phyloP scores from a whole-genome alignment of 2,888 invertebrate species.

The Ceratothoa steindachneri region DNA sequence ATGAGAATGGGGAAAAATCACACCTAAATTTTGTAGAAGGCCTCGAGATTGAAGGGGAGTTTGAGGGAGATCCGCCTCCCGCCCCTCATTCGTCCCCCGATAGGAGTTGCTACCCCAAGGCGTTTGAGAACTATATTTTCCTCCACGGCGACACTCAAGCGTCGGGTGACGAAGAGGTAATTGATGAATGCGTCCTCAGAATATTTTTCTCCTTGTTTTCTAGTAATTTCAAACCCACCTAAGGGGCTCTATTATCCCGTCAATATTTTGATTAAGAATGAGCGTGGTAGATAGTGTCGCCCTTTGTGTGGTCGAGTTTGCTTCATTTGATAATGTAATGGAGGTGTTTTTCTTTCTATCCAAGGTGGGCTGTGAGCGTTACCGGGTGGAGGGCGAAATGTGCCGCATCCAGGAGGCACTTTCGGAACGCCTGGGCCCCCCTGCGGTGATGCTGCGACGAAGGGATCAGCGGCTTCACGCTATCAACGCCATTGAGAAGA shows the following conservation, averaged over 20 bases:
- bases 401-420: slow-evolving; percentile 41
- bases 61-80: neutral
- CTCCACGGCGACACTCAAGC: neutral
- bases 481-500: slow-evolving; percentile 46
- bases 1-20: neutral
- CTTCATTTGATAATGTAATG: no score
- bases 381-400: slow-evolving; percentile 44
- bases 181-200: no score
- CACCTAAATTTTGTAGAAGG: neutral
- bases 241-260: no score
- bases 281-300: no score
- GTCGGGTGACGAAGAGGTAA: no score
- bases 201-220: no score
- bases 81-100: slow-evolving; percentile 13
- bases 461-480: slow-evolving; percentile 43
- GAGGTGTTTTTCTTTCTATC: no score
- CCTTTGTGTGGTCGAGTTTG: no score
- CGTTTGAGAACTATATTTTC: no score
- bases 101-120: neutral
- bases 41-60: neutral
- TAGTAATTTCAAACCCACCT: no score
- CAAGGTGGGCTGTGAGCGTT: slow-evolving; percentile 33
- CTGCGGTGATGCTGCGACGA: slow-evolving; percentile 35
- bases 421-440: slow-evolving; percentile 39
- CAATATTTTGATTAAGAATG: no score